Conservation (phyloP, 2,888 invertebrate genomes). For the Melanophora roralis region DNA sequence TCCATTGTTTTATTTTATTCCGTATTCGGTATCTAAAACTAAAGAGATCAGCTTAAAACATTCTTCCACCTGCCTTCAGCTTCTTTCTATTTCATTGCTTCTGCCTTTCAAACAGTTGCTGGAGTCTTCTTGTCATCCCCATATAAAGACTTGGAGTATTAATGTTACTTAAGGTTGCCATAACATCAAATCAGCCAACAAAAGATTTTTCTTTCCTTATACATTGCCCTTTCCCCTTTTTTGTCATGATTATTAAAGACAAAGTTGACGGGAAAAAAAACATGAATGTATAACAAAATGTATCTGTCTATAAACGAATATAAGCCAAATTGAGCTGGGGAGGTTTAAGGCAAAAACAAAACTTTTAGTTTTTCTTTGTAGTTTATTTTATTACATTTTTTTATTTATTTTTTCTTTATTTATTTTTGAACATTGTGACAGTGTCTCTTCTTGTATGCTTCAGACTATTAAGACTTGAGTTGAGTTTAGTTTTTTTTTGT, state of each 20-base stretch:
- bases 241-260: background rate
- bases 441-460: constrained; percentile 29
- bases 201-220: background rate
- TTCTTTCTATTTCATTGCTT: background rate
- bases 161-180: constrained; percentile 43
- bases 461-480: constrained; percentile 30
- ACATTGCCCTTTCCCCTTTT: background rate
- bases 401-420: background rate
- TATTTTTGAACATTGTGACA: constrained; percentile 48
- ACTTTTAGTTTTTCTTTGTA: constrained; percentile 35
- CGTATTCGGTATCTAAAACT: constrained; percentile 8
- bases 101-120: background rate
- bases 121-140: constrained; percentile 18
- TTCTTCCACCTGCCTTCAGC: background rate
- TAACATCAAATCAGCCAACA: constrained; percentile 42
- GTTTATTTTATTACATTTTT: background rate
- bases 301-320: background rate
- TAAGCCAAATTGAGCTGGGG: constrained; percentile 41
- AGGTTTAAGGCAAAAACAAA: constrained; percentile 25
- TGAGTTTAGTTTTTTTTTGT: background rate
- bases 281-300: background rate
- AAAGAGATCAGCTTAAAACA: constrained; percentile 32
- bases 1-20: constrained; percentile 12
- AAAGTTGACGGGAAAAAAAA: no score
- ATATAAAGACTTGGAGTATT: constrained; percentile 1